Percentiles rank a stretch among this genome's conserved stretches.
Conservation (phyloP, 2,797 vertebrate genomes). For the Clarias fuscus region DNA sequence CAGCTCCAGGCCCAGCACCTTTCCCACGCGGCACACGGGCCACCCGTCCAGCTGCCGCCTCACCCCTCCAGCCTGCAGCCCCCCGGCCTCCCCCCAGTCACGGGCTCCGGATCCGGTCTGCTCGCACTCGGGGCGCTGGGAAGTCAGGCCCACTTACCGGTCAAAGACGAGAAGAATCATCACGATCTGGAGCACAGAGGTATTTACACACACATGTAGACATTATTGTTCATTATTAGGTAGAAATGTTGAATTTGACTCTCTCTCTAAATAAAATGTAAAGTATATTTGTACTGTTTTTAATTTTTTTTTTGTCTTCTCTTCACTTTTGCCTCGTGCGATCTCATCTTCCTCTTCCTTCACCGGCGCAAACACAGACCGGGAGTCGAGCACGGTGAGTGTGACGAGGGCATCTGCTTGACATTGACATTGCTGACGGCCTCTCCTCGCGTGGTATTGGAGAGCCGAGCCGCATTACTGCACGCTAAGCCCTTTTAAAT, state of each 20-base stretch:
- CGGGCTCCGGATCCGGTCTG: constrained; percentile 84
- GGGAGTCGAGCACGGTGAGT: constrained; percentile 92
- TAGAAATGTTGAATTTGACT: background rate
- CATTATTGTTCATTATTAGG: background rate
- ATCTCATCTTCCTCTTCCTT: constrained; percentile 45
- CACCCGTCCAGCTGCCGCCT: constrained; percentile 88
- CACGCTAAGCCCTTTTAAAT: constrained; percentile 66
- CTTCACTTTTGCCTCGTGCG: constrained; percentile 58
- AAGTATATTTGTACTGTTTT: constrained; percentile 50
- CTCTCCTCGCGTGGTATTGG: constrained; percentile 62
- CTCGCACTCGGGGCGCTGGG: constrained; percentile 89
- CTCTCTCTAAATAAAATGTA: background rate
- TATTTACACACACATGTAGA: constrained; percentile 62
- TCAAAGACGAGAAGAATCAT: constrained; percentile 96
- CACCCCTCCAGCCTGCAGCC: constrained; percentile 91
- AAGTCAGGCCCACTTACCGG: constrained; percentile 89
- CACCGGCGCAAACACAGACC: constrained; percentile 78
- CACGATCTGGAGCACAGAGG: constrained; percentile 96
- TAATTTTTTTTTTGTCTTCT: constrained; percentile 68
- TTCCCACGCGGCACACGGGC: constrained; percentile 91
- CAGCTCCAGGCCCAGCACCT: constrained; percentile 98
- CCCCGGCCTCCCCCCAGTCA: constrained; percentile 84
- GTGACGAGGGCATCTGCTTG: constrained; percentile 47
- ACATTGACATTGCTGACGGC: constrained; percentile 65
- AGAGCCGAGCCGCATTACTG: constrained; percentile 54